These are phyloP conservation scores for Spilogale gracilis DNA, from an alignment of 2,113 vertebrate species.

Conservation along the genomic window DNA sequence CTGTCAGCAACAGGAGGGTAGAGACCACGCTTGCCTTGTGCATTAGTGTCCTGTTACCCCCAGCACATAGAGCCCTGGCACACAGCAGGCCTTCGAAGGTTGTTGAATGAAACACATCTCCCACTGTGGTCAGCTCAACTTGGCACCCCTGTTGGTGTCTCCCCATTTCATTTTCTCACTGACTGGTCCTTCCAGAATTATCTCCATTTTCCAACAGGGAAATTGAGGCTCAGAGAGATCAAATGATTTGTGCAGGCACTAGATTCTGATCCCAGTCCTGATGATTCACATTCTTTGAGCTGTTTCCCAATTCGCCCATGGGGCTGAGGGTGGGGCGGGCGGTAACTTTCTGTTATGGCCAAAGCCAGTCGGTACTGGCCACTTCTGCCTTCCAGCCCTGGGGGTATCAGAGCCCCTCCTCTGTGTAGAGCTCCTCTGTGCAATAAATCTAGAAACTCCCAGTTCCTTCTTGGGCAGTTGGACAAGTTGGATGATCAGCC, in stretches of 20 bases:
- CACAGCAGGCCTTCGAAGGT: not conserved
- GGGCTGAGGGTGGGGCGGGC: not conserved
- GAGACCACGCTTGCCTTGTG: not conserved
- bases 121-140: not conserved
- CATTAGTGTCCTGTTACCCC: not conserved
- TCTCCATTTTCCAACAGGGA: not conserved
- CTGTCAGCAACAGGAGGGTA: not conserved
- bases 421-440: not conserved
- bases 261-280: not conserved
- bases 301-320: not conserved
- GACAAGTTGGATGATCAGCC: not conserved
- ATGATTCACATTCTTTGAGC: not conserved
- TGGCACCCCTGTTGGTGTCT: not conserved
- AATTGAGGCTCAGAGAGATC: not conserved
- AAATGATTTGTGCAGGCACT: not conserved
- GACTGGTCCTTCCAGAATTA: not conserved
- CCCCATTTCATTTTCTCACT: not conserved
- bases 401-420: not conserved
- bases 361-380: not conserved
- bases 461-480: not conserved
- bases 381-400: not conserved
- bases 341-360: not conserved
- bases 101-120: not conserved
- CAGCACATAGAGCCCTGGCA: not conserved
- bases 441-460: not conserved